Conservation (phyloP, 2,113 vertebrate species). For the Elanoides forficatus region DNA sequence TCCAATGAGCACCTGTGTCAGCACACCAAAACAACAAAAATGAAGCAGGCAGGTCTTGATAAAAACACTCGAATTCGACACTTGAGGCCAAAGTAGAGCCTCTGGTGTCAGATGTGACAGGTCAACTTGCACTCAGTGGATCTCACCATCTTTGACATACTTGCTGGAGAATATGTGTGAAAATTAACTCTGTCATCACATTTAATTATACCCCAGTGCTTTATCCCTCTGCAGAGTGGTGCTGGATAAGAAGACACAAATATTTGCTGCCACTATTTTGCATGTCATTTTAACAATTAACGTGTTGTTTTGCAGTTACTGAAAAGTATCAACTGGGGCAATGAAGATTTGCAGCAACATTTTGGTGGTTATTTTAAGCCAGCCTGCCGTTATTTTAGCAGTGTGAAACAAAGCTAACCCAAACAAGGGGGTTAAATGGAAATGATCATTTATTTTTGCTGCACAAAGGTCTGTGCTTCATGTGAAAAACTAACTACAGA, state of each 20-base stretch:
- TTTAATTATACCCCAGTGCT: slow-evolving; percentile 3
- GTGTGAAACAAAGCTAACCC: neutral
- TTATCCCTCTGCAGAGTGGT: neutral
- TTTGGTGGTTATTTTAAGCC: neutral
- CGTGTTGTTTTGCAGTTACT: neutral
- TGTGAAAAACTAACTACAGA: neutral
- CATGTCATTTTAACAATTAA: neutral
- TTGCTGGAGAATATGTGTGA: neutral
- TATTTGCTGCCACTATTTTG: neutral
- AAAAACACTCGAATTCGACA: neutral
- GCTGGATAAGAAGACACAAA: neutral
- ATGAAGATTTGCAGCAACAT: neutral
- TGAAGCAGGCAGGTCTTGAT: neutral
- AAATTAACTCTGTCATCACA: neutral
- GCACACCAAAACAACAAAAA: rapidly evolving
- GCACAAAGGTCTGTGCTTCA: neutral
- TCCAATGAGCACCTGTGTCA: rapidly evolving
- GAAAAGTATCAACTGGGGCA: neutral
- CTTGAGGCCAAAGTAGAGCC: neutral
- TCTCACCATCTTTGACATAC: rapidly evolving
- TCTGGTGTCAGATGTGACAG: neutral
- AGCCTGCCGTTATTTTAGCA: neutral
- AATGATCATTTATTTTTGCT: neutral
- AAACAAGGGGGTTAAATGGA: neutral
- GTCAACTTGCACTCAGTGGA: neutral